Evolutionary conservation across 1,140 invertebrate species (phyloP).

Genomic region (Oscheius sp.): DNA sequence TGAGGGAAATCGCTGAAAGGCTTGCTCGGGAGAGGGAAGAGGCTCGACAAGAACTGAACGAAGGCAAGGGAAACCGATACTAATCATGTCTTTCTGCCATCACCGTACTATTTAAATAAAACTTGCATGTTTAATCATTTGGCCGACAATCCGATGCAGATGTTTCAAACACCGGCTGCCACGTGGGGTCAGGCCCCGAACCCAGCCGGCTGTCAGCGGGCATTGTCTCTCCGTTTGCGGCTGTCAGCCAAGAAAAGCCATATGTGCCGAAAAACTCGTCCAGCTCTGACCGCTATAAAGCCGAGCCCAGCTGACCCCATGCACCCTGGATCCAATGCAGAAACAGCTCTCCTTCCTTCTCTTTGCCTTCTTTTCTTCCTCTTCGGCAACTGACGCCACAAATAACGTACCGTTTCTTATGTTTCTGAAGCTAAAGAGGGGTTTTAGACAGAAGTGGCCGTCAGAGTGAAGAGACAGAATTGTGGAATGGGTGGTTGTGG

Average conservation of each 20-base stretch:
- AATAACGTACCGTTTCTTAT: not conserved
- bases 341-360: not conserved
- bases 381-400: not conserved
- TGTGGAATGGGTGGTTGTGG: not conserved
- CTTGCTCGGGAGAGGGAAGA: not conserved
- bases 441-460: not conserved
- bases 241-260: conserved; percentile 1
- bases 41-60: not conserved
- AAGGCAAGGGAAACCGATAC: not conserved
- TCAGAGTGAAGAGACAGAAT: not conserved
- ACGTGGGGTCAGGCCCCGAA: too few relatives aligned
- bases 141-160: not conserved
- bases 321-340: too few relatives aligned
- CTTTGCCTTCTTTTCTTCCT: not conserved
- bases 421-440: not conserved
- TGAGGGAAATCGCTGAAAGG: not conserved
- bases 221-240: conserved; percentile 3
- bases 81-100: not conserved
- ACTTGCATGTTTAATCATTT: not conserved
- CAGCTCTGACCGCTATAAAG: not conserved
- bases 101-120: not conserved
- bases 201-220: not conserved
- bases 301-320: not conserved
- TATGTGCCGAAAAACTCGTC: not conserved
- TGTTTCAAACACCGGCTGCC: not conserved